Evolutionary conservation across 2,113 vertebrate genomes (phyloP).

Genomic region (Excalfactoria chinensis): DNA sequence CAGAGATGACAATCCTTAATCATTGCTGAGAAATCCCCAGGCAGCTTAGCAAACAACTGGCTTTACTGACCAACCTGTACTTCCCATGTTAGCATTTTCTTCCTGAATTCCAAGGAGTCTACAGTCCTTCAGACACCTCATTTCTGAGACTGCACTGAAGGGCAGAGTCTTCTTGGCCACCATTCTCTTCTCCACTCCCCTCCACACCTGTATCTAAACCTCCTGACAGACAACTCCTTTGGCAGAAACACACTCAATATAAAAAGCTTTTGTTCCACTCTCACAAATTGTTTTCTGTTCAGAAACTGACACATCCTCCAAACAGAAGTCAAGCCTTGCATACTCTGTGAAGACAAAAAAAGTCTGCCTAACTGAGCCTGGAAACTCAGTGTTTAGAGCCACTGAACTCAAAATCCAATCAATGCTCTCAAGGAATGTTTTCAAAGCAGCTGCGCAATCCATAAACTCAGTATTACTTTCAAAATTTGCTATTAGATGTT

Average conservation of each 20-base stretch:
- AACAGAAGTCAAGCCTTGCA: neutral
- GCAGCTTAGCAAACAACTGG: conserved; percentile 19
- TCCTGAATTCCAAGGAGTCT: conserved; percentile 14
- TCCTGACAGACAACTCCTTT: neutral
- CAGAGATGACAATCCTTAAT: conserved; percentile 8
- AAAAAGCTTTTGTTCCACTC: neutral
- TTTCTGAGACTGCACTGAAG: neutral
- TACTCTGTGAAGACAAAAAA: neutral
- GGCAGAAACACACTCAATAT: too few relatives aligned
- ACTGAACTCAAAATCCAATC: neutral
- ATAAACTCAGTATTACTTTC: neutral
- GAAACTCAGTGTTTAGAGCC: neutral
- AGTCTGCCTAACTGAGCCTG: neutral
- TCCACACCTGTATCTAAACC: neutral
- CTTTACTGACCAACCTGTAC: conserved; percentile 39
- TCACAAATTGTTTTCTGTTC: neutral
- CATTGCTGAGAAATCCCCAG: conserved; percentile 17
- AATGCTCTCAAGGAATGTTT: neutral
- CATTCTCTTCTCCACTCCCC: neutral
- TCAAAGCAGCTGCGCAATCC: neutral
- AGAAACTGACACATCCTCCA: neutral
- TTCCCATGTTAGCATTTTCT: conserved; percentile 9
- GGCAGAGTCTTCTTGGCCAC: neutral
- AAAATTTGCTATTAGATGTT: neutral
- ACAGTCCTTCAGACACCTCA: conserved; percentile 7